Conservation (phyloP, 23 tunicate species). For the Phallusia fumigata region DNA sequence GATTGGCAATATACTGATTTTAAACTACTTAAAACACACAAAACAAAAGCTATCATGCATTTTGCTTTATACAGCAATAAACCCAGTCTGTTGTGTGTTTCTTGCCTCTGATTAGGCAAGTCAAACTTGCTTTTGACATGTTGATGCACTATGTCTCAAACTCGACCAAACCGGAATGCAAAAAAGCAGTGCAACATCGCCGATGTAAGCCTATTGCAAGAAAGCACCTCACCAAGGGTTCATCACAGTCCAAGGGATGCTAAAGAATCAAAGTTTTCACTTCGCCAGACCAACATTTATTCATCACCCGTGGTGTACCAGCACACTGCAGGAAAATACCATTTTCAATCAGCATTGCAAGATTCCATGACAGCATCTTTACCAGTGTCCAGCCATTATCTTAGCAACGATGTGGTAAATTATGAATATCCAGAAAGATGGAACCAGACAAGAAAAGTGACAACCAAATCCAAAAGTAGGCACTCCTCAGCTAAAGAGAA, state of each 20-base stretch:
- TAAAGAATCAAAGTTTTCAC: neutral
- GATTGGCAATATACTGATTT: too few species aligned
- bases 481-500: too few species aligned
- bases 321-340: neutral
- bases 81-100: neutral
- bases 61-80: too few species aligned
- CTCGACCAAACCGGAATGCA: neutral
- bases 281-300: neutral
- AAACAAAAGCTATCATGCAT: too few species aligned
- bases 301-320: neutral
- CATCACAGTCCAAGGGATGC: conserved; percentile 1
- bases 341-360: neutral
- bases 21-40: too few species aligned
- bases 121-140: neutral
- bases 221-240: neutral
- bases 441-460: too few species aligned
- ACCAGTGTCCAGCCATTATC: too few species aligned
- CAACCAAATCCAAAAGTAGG: too few species aligned
- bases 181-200: neutral
- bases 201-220: neutral
- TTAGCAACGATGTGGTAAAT: too few species aligned
- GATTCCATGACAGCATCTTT: too few species aligned
- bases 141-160: neutral
- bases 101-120: neutral
- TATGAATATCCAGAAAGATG: too few species aligned